Percentiles rank a stretch among this genome's conserved stretches.
Conservation (phyloP, 1,140 invertebrate genomes). For the Cardiocondyla obscurior region DNA sequence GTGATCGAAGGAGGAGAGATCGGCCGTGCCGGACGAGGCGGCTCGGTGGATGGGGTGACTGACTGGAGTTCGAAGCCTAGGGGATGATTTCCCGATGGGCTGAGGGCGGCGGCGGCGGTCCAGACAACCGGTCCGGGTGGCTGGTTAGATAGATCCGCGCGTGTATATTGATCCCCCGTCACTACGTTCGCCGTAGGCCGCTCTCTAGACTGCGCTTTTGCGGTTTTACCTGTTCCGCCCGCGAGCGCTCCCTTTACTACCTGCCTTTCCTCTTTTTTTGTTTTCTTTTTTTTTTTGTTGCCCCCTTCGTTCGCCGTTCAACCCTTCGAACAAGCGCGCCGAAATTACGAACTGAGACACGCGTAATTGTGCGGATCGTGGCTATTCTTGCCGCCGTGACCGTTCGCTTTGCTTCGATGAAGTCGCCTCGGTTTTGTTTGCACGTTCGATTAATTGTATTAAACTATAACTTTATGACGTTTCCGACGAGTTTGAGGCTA, state of each 20-base stretch:
- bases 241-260: constrained; percentile 16
- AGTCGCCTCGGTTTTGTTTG: constrained; percentile 8
- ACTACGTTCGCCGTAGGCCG: neutral
- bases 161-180: constrained; percentile 31
- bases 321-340: neutral
- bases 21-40: neutral
- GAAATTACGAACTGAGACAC: constrained; percentile 10
- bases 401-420: constrained; percentile 3
- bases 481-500: neutral
- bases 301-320: neutral
- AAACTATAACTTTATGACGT: neutral
- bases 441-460: neutral
- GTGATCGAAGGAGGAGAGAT: constrained; percentile 23
- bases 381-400: constrained; percentile 4
- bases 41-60: constrained; percentile 24
- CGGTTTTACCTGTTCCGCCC: constrained; percentile 31
- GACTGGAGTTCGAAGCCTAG: constrained; percentile 64
- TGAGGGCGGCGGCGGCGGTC: constrained; percentile 25
- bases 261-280: too few species aligned
- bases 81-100: constrained; percentile 75
- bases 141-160: constrained; percentile 36
- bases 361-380: constrained; percentile 1
- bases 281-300: neutral
- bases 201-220: constrained; percentile 20
- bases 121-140: constrained; percentile 38